Evolutionary conservation across 2,113 vertebrate species (phyloP), one percentile per base, ranked within the genome.

Genomic region (Mustelus asterias): DNA sequence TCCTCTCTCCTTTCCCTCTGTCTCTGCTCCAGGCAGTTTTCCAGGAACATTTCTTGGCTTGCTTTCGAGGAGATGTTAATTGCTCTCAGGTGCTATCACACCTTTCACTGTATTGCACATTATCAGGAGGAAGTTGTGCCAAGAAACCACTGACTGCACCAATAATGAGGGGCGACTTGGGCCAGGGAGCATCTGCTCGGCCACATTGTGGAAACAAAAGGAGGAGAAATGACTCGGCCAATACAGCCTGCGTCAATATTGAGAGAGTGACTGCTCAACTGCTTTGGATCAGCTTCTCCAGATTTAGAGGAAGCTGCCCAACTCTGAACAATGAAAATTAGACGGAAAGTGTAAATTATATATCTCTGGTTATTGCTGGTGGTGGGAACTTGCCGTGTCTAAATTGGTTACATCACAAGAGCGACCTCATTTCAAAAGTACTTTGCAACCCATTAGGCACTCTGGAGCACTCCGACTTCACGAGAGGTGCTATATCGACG

Each of bases 81-180:
- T 93, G 89, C 89, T 93, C 33, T 65, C 60, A 93, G 89, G 89
- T 65, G 58, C 60, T 63, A 93, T 93, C 89, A 37, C 89, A 93
- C 89, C 89, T 93, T 93, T 93, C 63, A 14, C 89, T 37, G 29
- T 93, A 37, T 37, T 65, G 89, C 60, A 88, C 48, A 54, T 54
- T 88, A 88, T 54, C 22, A 88, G 48, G 14, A 37, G 18, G n/a
- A 93, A 10, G 14, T 37, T 18, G 37, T 93, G 89, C 89, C 89
- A 65, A 60, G 63, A 93, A 67, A 67, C n/a, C 20, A 93, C 60
- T 67, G 89, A 67, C 67, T 93, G 33, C 60, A 93, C 33, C 89
- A 37, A 37, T 65, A 65, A 93, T n/a, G 89, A 93, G 37, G 60
- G 41, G 85, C 26, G 13, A 20, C 89, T 20, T 2, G n/a, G 18